A percentile compares a stretch with the other conserved stretches of the same genome.
Evolutionary conservation across 2,888 invertebrate species (phyloP).

Genomic region (Caenorhabditis zanzibari): DNA sequence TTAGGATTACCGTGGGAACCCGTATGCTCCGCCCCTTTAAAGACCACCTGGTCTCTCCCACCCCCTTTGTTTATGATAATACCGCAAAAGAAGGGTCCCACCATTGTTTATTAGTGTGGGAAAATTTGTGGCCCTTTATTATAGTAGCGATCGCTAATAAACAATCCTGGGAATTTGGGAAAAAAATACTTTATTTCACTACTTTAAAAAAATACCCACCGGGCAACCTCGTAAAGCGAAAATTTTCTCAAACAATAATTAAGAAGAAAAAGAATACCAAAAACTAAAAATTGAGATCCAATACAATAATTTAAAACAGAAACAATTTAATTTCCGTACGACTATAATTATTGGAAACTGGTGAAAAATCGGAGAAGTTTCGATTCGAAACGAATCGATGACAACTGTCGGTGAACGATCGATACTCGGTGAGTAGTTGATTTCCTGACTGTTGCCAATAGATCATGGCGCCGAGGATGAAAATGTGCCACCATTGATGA

Average conservation of each 20-base stretch:
- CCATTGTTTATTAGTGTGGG: too few relatives aligned
- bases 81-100: too few relatives aligned
- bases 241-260: background rate
- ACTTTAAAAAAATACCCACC: too few relatives aligned
- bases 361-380: slow-evolving; percentile 13
- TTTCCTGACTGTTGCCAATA: slow-evolving; percentile 90
- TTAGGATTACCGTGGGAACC: background rate
- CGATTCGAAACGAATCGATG: slow-evolving; percentile 37
- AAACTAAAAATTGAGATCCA: too few relatives aligned
- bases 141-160: too few relatives aligned
- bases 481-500: slow-evolving; percentile 97
- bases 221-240: background rate
- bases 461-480: slow-evolving; percentile 92
- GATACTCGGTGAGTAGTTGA: slow-evolving; percentile 62
- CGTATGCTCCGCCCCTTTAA: too few relatives aligned
- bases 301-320: too few relatives aligned
- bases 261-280: background rate
- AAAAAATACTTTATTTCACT: too few relatives aligned
- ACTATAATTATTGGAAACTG: background rate
- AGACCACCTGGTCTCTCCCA: too few relatives aligned
- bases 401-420: slow-evolving; percentile 54
- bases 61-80: too few relatives aligned
- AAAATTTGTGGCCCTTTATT: too few relatives aligned
- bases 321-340: background rate
- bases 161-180: too few relatives aligned